Evolutionary conservation across 2,113 vertebrate species (phyloP).

Genomic region (Oreocharis arfaki): DNA sequence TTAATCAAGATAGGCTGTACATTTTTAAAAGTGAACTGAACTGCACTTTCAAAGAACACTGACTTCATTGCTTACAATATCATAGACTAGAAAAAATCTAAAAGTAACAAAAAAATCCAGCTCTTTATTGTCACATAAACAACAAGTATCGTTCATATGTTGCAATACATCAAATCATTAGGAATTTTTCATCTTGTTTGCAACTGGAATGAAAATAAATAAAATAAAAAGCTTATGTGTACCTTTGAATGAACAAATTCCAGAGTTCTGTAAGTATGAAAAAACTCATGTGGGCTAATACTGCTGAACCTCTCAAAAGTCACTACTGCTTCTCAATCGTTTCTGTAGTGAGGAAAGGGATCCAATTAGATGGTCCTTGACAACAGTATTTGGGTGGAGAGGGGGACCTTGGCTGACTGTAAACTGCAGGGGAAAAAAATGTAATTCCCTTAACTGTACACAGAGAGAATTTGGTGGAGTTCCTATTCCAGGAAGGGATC

Average conservation of each 20-base stretch:
- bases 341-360: neutral
- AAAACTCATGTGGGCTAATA: neutral
- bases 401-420: neutral
- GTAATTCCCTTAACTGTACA: neutral
- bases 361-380: neutral
- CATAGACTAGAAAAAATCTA: neutral
- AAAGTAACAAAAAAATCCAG: neutral
- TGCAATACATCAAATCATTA: neutral
- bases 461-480: neutral
- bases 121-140: neutral
- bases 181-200: neutral
- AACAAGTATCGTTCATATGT: neutral
- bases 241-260: neutral
- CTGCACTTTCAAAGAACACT: neutral
- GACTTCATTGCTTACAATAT: neutral
- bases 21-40: neutral
- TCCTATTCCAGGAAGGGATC: neutral
- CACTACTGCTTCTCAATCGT: neutral
- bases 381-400: neutral
- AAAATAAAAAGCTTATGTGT: neutral
- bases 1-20: neutral
- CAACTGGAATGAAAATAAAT: neutral
- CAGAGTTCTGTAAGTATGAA: neutral
- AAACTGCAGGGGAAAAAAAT: neutral
- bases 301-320: neutral